These are phyloP conservation scores for Scrobipalpa atriplicella DNA, from an alignment of 2,888 invertebrate species.

Conservation along the genomic window DNA sequence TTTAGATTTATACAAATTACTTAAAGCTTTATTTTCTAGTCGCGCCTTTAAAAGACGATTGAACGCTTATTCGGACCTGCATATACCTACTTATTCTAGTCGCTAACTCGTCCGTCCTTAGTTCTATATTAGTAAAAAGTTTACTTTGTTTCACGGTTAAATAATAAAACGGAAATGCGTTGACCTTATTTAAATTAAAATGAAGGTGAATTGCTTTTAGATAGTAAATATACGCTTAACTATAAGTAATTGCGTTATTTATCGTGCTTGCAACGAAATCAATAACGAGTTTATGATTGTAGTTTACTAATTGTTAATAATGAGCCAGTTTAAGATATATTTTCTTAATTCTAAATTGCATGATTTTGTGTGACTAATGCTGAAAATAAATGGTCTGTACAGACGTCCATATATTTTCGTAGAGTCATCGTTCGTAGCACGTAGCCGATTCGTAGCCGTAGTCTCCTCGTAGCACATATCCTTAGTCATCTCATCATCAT, in stretches of 20 bases:
- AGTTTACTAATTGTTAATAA: neutral
- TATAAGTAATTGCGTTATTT: neutral
- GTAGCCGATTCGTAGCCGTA: slow-evolving; percentile 39
- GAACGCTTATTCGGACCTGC: neutral
- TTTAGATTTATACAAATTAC: neutral
- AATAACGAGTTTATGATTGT: neutral
- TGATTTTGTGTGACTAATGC: neutral
- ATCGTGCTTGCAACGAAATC: neutral
- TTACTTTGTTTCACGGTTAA: neutral
- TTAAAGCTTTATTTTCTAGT: neutral
- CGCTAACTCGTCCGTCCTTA: slow-evolving; percentile 25
- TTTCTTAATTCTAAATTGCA: neutral
- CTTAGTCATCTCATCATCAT: slow-evolving; percentile 1
- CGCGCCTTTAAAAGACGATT: neutral
- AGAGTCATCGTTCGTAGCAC: slow-evolving; percentile 30
- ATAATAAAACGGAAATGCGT: slow-evolving; percentile 13
- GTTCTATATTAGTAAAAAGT: neutral
- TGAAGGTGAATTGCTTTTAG: slow-evolving; percentile 28
- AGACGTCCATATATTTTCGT: slow-evolving; percentile 2
- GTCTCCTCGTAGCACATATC: slow-evolving; percentile 35
- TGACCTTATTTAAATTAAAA: slow-evolving; percentile 23
- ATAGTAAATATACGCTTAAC: neutral
- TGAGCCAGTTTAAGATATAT: neutral
- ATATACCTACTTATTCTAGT: slow-evolving; percentile 32
- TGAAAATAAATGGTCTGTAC: neutral